Conservation (phyloP, 2,113 vertebrate genomes). For the Notothenia rossii region DNA sequence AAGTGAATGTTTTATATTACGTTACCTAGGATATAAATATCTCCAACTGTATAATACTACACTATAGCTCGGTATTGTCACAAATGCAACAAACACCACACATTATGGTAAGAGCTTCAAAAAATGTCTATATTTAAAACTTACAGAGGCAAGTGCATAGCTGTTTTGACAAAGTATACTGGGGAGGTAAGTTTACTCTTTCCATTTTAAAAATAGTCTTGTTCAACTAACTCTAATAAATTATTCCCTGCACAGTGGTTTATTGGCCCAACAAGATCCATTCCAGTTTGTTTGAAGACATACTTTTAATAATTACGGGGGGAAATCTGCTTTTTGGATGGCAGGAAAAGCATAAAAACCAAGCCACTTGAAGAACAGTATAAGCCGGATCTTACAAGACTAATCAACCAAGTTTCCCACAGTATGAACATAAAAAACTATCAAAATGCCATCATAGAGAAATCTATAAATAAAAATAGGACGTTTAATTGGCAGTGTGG, state of each 20-base stretch:
- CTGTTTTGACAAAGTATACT: too few species aligned
- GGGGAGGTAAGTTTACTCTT: too few species aligned
- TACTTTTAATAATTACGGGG: neutral
- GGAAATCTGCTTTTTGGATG: conserved; percentile 6
- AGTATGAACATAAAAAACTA: neutral
- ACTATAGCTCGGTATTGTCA: too few species aligned
- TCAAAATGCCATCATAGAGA: neutral
- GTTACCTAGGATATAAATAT: too few species aligned
- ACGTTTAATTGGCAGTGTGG: neutral
- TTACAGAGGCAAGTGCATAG: too few species aligned
- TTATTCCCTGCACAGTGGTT: neutral
- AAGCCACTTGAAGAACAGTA: conserved; percentile 1
- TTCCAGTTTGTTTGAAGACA: conserved; percentile 1
- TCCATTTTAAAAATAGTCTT: neutral
- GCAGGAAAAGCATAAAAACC: conserved; percentile 15
- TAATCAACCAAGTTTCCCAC: neutral
- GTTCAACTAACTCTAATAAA: neutral
- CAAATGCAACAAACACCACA: too few species aligned
- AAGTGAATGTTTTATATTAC: too few species aligned
- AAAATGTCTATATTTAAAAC: too few species aligned
- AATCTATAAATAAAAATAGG: neutral
- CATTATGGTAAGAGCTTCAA: too few species aligned
- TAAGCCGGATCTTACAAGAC: neutral
- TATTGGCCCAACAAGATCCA: neutral
- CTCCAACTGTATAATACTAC: too few species aligned